Base-by-base conservation (phyloP, 2,888 invertebrate genomes). In the Lasioglossum lativentre region DNA sequence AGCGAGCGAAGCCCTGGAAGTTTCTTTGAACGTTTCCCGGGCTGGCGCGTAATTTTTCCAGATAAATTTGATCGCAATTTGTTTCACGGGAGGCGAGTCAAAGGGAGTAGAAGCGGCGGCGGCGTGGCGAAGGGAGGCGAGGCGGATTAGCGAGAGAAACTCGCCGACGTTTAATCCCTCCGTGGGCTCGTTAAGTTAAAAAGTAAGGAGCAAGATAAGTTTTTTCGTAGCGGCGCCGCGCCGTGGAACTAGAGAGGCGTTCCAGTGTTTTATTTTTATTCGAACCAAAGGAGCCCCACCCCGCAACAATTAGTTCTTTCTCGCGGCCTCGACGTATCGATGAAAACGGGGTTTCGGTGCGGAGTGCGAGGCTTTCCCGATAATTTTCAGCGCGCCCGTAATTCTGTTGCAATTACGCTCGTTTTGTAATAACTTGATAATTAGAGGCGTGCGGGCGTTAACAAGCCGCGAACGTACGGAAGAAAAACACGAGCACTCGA, bases 401-500 rank as follows among this genome's bases (percentile, higher is more conserved):
- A 30, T 30, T 42, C 47, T 27, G 68, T 23, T 34, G 42, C 63
- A 63, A 76, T 78, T 74, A 78, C 63, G 76, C 56, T 59, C 73
- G 80, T 76, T 80, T 76, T 68, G 38, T 34, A 73, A 86, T 56
- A 74, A 80, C 78, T 70, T n/a, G 82, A 85, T 85, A 85, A 85
- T 88, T 72, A 79, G 66, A 85, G 87, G 80, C 75, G 78, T 76
- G 85, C 70, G 63, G 66, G 85, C 79, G 86, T 80, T 80, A 79
- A 76, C 76, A 82, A 90, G 74, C 63, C 63, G 82, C 76, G 74
- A 80, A 81, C 63, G 79, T 75, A 78, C 80, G 88, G 78, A 81
- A 81, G 83, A 87, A 85, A 86, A 88, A 80, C 82, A 42, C 86
- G 90, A 88, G 80, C 85, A 78, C 88, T 86, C 80, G 82, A 88